Base-by-base conservation (phyloP, 1,140 invertebrate genomes). In the Glomeris maerens region DNA sequence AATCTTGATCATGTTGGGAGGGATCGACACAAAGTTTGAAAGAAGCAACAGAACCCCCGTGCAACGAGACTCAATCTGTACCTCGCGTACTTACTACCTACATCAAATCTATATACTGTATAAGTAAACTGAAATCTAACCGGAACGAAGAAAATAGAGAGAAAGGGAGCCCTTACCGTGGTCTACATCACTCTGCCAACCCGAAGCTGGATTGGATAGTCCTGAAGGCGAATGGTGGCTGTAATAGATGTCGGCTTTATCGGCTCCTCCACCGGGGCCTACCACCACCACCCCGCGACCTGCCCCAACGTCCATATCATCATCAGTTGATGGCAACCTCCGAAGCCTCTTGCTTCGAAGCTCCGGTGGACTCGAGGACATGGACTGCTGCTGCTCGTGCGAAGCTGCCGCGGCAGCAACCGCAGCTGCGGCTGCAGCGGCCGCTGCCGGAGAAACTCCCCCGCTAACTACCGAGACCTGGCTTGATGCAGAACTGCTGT, bases 161-260 rank as follows among this genome's bases (percentile, higher is more conserved):
- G 31, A 36, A 36, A 17, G 10, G 17, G 5, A 42, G 20, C 21
- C 60, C 64, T 56, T 57, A 70, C 69, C 70, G 59, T 74, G 73
- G 50, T 74, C 72, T 48, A 74, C 68, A 53, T 77, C 76, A 38
- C 72, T 71, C 55, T 76, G 74, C 75, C 75, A 78, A 50, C 68
- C 67, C 26, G 71, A 67, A 1, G 68, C 58, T 58, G 74, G 72
- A 57, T 67, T 72, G 46, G 70, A 70, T 28, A 75, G 60, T 25
- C 70, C 72, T 17, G 72, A 72, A 13, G 74, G 72, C 54, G 72
- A 72, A 56, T 77, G 74, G n/a, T 71, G 72, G 58, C 77, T 77
- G 62, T 76, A 77, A n/a, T 65, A 63, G 36, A 71, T 62, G 40
- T 72, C 66, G 49, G 65, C 62, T 59, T 71, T 66, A 47, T 71